Evolutionary conservation across 35 echinoderm and acorn worm genomes (phyloP).

Genomic region (Lytechinus pictus): DNA sequence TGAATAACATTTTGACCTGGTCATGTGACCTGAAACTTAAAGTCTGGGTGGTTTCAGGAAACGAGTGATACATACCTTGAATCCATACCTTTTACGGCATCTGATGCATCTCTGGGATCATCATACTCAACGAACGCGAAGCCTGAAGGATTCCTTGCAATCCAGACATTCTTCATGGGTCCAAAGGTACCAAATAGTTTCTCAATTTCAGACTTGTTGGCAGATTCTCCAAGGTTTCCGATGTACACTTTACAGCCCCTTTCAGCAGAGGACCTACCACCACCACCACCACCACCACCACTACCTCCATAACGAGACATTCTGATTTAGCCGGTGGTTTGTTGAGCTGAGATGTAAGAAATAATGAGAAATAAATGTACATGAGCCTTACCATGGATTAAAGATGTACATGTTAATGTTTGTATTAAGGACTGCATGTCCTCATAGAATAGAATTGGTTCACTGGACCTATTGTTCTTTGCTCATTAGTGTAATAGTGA

Average conservation of each 20-base stretch:
- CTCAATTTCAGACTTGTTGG: conserved; percentile 58
- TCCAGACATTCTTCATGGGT: conserved; percentile 68
- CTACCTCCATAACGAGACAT: background rate
- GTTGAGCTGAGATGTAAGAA: too few relatives aligned
- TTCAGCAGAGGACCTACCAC: background rate
- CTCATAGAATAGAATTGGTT: too few relatives aligned
- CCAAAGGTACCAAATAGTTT: conserved; percentile 58
- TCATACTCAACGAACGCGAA: conserved; percentile 80
- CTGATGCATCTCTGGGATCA: conserved; percentile 64
- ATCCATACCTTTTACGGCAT: conserved; percentile 49
- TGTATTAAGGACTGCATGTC: too few relatives aligned
- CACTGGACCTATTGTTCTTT: too few relatives aligned
- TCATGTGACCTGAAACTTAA: too few relatives aligned
- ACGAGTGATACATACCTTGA: conserved; percentile 13
- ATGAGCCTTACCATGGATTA: too few relatives aligned
- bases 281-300: background rate
- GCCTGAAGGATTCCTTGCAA: conserved; percentile 70
- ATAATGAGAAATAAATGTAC: too few relatives aligned
- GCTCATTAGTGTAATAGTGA: too few relatives aligned
- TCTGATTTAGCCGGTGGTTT: background rate
- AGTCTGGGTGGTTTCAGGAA: too few relatives aligned
- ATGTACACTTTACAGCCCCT: conserved; percentile 77
- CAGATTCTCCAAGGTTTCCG: conserved; percentile 63
- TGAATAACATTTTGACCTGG: too few relatives aligned
- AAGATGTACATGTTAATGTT: too few relatives aligned